A percentile compares a stretch with the other conserved stretches of the same genome.
Conservation (phyloP, 2,113 vertebrate species). For the Xiphorhynchus elegans region DNA sequence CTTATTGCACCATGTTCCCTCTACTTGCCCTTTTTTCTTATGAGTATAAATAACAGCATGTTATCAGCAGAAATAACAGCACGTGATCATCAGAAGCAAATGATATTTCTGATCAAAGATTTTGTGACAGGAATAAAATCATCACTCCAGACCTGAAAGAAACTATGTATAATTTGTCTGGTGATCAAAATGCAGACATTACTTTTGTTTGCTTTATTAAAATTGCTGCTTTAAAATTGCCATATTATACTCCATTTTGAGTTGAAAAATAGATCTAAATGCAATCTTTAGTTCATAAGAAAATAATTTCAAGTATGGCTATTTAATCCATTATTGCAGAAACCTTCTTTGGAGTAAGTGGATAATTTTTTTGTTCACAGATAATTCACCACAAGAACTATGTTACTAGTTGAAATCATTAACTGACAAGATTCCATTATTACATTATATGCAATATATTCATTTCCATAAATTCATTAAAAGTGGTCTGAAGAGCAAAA, state of each 20-base stretch:
- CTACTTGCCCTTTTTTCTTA: rapidly evolving
- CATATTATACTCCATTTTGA: not conserved
- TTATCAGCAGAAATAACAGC: not conserved
- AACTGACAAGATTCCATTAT: conserved; percentile 4
- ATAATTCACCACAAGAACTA: conserved; percentile 8
- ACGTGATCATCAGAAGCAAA: not conserved
- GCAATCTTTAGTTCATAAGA: not conserved
- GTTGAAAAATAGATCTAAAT: conserved; percentile 17
- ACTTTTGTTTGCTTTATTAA: conserved; percentile 21
- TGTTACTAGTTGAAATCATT: not conserved
- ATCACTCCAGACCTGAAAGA: not conserved
- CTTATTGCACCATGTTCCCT: not conserved
- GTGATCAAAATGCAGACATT: not conserved
- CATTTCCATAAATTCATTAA: not conserved
- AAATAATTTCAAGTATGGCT: not conserved
- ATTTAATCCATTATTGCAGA: conserved; percentile 11
- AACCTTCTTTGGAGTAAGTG: not conserved
- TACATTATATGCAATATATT: not conserved
- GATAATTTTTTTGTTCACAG: conserved; percentile 29
- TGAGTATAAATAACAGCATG: not conserved
- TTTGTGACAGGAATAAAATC: not conserved
- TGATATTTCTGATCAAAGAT: not conserved
- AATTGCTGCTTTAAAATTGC: not conserved
- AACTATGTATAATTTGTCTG: not conserved
- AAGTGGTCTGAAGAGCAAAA: not conserved